phyloP scores from a whole-genome alignment of 2,113 vertebrate species.

The Okapia johnstoni region DNA sequence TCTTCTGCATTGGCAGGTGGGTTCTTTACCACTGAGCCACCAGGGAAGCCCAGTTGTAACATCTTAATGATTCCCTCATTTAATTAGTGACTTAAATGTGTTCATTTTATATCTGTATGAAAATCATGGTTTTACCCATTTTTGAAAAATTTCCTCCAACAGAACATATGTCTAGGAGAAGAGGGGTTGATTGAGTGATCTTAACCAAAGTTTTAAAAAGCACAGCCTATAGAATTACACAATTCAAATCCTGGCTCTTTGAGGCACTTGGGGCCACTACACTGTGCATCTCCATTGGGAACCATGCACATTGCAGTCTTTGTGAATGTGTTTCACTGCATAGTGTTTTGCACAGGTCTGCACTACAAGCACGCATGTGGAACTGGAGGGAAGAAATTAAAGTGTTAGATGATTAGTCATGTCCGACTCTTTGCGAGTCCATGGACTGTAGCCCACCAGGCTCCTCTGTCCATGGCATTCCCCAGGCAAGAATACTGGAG shows the following conservation, averaged over 20 bases:
- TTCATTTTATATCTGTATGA: neutral
- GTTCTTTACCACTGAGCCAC: neutral
- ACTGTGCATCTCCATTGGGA: neutral
- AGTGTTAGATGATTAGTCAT: neutral
- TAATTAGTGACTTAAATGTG: neutral
- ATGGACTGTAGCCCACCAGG: neutral
- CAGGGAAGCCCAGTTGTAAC: neutral
- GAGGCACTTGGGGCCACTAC: neutral
- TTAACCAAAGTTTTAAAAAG: neutral
- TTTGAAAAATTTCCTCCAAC: neutral
- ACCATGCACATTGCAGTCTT: neutral
- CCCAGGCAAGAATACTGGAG: neutral
- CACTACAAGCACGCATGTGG: neutral
- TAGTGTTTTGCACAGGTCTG: neutral
- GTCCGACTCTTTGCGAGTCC: accelerated
- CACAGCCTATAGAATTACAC: neutral
- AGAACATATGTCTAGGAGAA: neutral
- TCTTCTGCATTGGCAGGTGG: neutral
- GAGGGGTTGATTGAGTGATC: neutral
- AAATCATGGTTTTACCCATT: neutral
- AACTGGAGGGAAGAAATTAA: neutral
- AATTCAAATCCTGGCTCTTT: neutral
- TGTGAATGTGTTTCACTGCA: neutral
- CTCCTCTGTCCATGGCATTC: neutral
- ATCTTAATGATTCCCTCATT: neutral